A percentile compares a stretch with the other conserved stretches of the same genome.
Conservation (phyloP, 2,113 vertebrate genomes). For the Gambusia affinis region DNA sequence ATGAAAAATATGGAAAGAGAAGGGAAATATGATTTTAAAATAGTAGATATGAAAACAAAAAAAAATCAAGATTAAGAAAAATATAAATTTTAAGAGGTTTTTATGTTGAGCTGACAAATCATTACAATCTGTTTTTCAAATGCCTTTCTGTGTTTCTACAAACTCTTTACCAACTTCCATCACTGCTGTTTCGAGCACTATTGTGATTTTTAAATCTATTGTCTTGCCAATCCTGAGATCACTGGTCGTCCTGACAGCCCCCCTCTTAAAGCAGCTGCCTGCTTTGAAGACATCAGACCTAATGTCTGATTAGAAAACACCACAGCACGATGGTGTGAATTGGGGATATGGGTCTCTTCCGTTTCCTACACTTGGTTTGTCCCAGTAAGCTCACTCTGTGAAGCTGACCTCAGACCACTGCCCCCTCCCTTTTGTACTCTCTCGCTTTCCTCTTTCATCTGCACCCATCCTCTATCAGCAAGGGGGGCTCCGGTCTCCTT, state of each 20-base stretch:
- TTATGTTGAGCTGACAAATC: conserved; percentile 38
- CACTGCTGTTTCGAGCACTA: conserved; percentile 8
- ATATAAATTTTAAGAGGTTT: neutral
- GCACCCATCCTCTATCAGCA: conserved; percentile 33
- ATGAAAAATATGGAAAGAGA: neutral
- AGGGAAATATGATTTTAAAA: too few species aligned
- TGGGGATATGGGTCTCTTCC: conserved; percentile 27
- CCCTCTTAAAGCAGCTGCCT: conserved; percentile 24
- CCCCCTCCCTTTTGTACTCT: conserved; percentile 5
- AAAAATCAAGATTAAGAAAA: too few species aligned
- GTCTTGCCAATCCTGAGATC: conserved; percentile 1
- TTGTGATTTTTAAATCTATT: conserved; percentile 1
- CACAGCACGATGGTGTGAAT: conserved; percentile 29
- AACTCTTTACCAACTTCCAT: conserved; percentile 7
- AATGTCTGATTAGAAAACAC: conserved; percentile 41
- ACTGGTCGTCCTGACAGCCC: conserved; percentile 4
- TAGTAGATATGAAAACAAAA: too few species aligned
- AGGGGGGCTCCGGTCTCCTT: conserved; percentile 36
- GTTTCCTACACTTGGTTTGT: conserved; percentile 69
- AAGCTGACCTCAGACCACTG: conserved; percentile 46
- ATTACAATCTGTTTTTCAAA: conserved; percentile 18
- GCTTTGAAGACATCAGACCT: conserved; percentile 15
- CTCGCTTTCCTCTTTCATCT: conserved; percentile 49
- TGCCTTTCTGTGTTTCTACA: neutral
- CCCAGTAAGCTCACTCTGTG: conserved; percentile 19